Base-by-base conservation (phyloP, 2,797 vertebrate genomes). In the Pempheris klunzingeri region DNA sequence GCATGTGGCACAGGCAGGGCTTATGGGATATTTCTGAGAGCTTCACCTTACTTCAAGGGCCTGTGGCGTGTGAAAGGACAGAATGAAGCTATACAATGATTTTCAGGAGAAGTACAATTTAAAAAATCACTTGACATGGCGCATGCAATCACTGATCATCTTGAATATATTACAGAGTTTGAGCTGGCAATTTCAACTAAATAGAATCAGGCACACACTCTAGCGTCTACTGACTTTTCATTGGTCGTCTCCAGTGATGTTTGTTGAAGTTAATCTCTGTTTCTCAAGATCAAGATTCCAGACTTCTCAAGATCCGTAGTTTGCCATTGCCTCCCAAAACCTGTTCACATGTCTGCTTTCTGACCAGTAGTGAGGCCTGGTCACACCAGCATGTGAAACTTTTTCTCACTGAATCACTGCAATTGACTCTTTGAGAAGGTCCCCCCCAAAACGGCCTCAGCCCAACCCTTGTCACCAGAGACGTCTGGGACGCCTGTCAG, bases 1-100 rank as follows among this genome's bases (percentile, higher is more conserved):
- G 38, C 71, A 34, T 53, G 76, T 58, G 26, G 20, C 36, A 77
- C 72, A 74, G 2, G 28, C 66, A 50, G 59, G 18, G 24, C 43
- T 65, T 38, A 72, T 28, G 11, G 8, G 53, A 53, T 55, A 64
- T 77, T 50, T 5, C 59, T 36, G 28, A 39, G 50, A 12, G 36
- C 39, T 63, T 71, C 20, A 60, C 30, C 58, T 53, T 7, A 61
- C 38, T 39, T 5, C 6, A 67, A 22, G 50, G 8, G 61, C 41
- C 65, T 24, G 36, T 32, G 22, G n/a, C 49, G 57, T 36, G 5
- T 30, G 7, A 52, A 59, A 69, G 9, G 43, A 43, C 24, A 60
- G 26, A 55, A 26, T 36, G 12, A 68, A 12, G 6, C 6, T 32
- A 32, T 32, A 32, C 30, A 32, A 32, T 22, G 15, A 32, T 6